phyloP scores from a whole-genome alignment of 1,140 invertebrate species.

The Orussus abietinus region DNA sequence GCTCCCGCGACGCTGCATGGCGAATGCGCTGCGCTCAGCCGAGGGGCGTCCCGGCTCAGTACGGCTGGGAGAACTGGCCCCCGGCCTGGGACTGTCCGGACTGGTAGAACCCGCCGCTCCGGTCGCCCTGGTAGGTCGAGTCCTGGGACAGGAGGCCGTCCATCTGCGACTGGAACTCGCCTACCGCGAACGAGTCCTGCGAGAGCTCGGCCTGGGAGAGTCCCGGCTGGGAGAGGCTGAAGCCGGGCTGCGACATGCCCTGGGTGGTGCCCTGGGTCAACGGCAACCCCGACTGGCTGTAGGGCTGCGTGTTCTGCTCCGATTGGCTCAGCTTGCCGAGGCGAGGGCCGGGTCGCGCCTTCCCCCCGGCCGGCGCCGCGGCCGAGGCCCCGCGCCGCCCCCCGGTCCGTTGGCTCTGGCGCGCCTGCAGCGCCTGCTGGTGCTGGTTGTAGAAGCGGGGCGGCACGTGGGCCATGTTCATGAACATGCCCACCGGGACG shows the following conservation, averaged over 20 bases:
- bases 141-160: constrained; percentile 93
- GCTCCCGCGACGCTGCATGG: constrained; percentile 52
- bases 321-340: constrained; percentile 46
- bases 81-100: constrained; percentile 59
- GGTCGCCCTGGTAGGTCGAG: constrained; percentile 84
- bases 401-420: constrained; percentile 48
- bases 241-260: constrained; percentile 68
- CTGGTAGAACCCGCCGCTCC: constrained; percentile 66
- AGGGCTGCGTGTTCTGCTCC: constrained; percentile 58
- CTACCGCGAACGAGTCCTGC: constrained; percentile 80
- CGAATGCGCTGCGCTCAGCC: constrained; percentile 52
- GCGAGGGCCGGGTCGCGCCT: constrained; percentile 32
- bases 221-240: constrained; percentile 62
- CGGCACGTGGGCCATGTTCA: constrained; percentile 88
- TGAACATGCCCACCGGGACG: constrained; percentile 92
- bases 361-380: too few species aligned
- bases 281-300: constrained; percentile 59
- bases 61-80: constrained; percentile 59
- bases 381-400: too few species aligned
- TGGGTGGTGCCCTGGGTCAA: constrained; percentile 68
- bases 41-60: constrained; percentile 53
- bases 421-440: constrained; percentile 64
- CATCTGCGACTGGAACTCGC: constrained; percentile 90
- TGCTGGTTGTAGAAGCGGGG: constrained; percentile 83
- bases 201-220: constrained; percentile 78